Percentiles rank a stretch among this genome's conserved stretches.
phyloP scores from a whole-genome alignment of 1,140 invertebrate species.

The Batillaria attramentaria region DNA sequence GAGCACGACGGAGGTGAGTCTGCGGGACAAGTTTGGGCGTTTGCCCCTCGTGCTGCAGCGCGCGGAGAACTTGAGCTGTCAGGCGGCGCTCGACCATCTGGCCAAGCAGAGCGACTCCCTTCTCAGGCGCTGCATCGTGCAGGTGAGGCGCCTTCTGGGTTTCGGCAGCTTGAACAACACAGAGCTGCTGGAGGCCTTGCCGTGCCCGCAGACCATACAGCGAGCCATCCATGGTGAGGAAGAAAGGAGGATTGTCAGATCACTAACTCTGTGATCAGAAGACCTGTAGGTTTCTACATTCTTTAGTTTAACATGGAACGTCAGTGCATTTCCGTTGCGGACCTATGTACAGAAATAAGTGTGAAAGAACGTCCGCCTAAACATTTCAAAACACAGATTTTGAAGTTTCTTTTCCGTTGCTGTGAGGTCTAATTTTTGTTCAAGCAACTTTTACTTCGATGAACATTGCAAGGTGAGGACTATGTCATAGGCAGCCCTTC shows the following conservation, averaged over 20 bases:
- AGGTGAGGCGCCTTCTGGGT: neutral
- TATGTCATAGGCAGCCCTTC: too few relatives aligned
- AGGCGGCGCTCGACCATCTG: neutral
- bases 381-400: neutral
- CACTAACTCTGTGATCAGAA: neutral
- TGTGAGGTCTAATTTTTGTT: neutral
- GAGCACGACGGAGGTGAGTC: neutral
- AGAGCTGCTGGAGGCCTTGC: neutral
- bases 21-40: slow-evolving; percentile 11
- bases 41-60: slow-evolving; percentile 15
- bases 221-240: slow-evolving; percentile 12
- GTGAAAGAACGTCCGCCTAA: neutral
- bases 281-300: neutral
- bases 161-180: neutral
- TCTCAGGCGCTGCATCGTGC: neutral
- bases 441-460: too few relatives aligned
- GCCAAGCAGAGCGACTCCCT: neutral
- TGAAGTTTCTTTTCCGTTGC: neutral
- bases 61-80: slow-evolving; percentile 1
- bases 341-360: neutral
- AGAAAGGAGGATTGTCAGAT: neutral
- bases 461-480: too few relatives aligned
- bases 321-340: neutral
- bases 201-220: slow-evolving; percentile 3
- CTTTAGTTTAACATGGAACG: neutral